A percentile compares a stretch with the other conserved stretches of the same genome.
These are phyloP conservation scores for Chanos chanos DNA, from an alignment of 2,797 vertebrate species.

Conservation along the genomic window DNA sequence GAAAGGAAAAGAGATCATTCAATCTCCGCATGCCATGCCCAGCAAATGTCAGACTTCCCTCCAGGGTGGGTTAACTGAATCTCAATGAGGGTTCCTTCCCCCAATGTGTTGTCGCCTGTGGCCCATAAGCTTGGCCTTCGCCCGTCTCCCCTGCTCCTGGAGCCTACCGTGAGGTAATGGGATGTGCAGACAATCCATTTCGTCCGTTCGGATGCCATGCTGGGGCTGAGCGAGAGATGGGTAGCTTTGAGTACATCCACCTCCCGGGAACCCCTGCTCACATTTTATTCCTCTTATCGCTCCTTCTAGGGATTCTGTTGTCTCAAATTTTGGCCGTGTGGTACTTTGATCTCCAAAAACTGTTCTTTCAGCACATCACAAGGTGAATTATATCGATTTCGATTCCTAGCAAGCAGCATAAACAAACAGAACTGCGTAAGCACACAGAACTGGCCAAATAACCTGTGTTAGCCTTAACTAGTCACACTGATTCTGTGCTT, in stretches of 20 bases:
- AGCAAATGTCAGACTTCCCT: not conserved
- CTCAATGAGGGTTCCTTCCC: slow-evolving; percentile 6
- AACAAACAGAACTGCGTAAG: too few species aligned
- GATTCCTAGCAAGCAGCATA: too few species aligned
- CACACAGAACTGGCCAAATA: too few species aligned
- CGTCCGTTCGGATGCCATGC: slow-evolving; percentile 52
- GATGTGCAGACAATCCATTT: slow-evolving; percentile 61
- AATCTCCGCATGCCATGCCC: not conserved
- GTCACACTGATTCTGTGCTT: too few species aligned
- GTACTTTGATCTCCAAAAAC: too few species aligned
- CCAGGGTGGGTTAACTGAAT: slow-evolving; percentile 4
- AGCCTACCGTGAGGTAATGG: slow-evolving; percentile 58
- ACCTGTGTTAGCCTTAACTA: too few species aligned
- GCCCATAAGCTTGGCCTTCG: not conserved
- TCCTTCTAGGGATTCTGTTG: not conserved
- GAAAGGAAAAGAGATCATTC: not conserved
- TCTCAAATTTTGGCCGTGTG: too few species aligned
- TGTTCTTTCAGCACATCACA: too few species aligned
- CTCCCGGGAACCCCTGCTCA: too few species aligned
- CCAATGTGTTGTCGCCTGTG: not conserved
- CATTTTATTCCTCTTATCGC: slow-evolving; percentile 21
- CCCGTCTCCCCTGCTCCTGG: not conserved
- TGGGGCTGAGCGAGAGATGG: slow-evolving; percentile 40
- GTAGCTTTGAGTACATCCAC: too few species aligned
- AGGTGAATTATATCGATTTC: too few species aligned